Base-by-base conservation (phyloP, 2,888 invertebrate species). In the Sarcophaga carnaria region DNA sequence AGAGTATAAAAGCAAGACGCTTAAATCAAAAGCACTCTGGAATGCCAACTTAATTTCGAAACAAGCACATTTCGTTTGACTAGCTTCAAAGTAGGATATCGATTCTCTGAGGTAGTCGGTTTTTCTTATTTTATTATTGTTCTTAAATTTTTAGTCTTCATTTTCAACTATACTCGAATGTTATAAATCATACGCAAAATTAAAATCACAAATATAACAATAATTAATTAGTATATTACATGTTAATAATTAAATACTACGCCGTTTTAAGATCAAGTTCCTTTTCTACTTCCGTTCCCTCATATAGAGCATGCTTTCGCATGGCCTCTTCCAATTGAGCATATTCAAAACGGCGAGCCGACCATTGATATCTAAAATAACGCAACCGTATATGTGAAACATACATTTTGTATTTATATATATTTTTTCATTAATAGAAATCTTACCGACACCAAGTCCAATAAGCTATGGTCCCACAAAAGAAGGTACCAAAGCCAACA, bases 401-500 rank as follows among this genome's bases (percentile, higher is more conserved):
- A 37, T 37, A 37, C 8, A 10, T 37, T 37, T 37, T 37, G 8
- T 10, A 37, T 37, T 37, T 2, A 10, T 37, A 3, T 10, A 10
- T 10, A 37, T 37, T 37, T 37, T 37, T 37, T 37, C 37, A 37
- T 37, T 37, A 37, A 54, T 2, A 54, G 54, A 14, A 17, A 72
- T n/a, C 85, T 60, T 71, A 94, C 94, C 94, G 91, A 93, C 96
- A 96, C 82, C 94, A 94, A 80, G 95, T 94, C 97, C 97, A 97
- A 91, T 96, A 97, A 0, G 94, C 90, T 88, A 96, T 89, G 8
- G 96, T 96, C 49, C 96, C 94, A 49, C 95, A 93, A 22, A 95
- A 94, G 92, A 96, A 97, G 47, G 95, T 93, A 27, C 95, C 95
- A 88, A 97, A 94, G 1, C 95, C 96, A 88, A 96, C 94, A 91